Conservation (phyloP, 2,113 vertebrate genomes). For the Chrysemys picta region DNA sequence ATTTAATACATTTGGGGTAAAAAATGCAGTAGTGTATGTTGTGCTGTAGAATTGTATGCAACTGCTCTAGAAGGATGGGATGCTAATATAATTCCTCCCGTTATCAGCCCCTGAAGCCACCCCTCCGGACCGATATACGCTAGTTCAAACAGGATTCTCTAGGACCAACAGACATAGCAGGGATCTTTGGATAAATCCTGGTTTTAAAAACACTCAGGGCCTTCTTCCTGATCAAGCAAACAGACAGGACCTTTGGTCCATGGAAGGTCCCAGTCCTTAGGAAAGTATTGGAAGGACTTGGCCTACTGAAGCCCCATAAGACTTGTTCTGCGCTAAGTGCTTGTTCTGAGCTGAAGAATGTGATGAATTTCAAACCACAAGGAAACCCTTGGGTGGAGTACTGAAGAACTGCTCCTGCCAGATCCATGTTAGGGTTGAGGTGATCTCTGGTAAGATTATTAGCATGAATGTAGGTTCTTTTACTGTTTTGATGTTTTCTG, state of each 20-base stretch:
- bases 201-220: neutral
- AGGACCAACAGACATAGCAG: neutral
- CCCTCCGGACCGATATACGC: neutral
- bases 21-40: neutral
- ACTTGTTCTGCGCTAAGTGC: too few relatives aligned
- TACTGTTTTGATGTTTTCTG: neutral
- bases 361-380: neutral
- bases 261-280: neutral
- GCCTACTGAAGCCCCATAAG: neutral
- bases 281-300: neutral
- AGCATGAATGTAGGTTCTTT: neutral
- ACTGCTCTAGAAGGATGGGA: neutral
- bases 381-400: neutral
- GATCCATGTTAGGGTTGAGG: neutral
- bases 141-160: neutral
- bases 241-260: neutral
- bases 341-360: neutral
- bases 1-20: neutral
- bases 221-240: neutral
- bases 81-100: neutral
- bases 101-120: neutral
- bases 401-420: neutral
- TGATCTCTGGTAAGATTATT: neutral
- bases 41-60: neutral
- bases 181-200: neutral